These are phyloP conservation scores for Timema cristinae DNA, from an alignment of 2,888 invertebrate genomes.

Conservation along the genomic window DNA sequence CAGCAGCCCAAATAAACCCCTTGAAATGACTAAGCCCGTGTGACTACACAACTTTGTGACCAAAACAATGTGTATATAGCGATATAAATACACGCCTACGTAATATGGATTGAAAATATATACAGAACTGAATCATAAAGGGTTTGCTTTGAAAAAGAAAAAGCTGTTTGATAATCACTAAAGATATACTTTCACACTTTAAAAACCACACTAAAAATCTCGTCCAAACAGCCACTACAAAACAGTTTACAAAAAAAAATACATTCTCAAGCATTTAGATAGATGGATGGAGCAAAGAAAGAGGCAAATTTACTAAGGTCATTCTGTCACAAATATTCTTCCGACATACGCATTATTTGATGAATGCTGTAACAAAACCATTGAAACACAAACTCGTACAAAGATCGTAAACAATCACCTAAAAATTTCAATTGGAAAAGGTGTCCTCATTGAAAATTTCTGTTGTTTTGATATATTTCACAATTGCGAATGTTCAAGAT, in stretches of 20 bases:
- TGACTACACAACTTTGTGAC: not conserved
- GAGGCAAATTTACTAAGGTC: no score
- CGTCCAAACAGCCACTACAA: not conserved
- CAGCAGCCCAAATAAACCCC: not conserved
- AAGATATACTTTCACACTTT: not conserved
- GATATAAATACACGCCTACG: not conserved
- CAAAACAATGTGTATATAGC: not conserved
- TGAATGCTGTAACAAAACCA: no score
- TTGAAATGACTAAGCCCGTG: constrained; percentile 5
- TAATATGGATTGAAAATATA: not conserved
- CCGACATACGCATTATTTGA: no score
- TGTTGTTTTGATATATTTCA: no score
- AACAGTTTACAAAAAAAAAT: not conserved
- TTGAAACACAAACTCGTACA: no score
- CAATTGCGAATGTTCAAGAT: no score
- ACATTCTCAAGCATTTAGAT: no score
- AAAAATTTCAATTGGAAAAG: no score
- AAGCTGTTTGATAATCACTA: not conserved
- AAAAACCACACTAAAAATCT: not conserved
- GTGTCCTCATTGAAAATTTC: no score
- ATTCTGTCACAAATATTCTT: no score
- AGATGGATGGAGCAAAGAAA: no score
- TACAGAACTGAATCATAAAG: not conserved
- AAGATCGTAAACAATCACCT: no score
- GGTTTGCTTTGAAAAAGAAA: not conserved